Evolutionary conservation across 2,888 invertebrate species (phyloP), one percentile per base, ranked within the genome.

Genomic region (Stenurella melanura): DNA sequence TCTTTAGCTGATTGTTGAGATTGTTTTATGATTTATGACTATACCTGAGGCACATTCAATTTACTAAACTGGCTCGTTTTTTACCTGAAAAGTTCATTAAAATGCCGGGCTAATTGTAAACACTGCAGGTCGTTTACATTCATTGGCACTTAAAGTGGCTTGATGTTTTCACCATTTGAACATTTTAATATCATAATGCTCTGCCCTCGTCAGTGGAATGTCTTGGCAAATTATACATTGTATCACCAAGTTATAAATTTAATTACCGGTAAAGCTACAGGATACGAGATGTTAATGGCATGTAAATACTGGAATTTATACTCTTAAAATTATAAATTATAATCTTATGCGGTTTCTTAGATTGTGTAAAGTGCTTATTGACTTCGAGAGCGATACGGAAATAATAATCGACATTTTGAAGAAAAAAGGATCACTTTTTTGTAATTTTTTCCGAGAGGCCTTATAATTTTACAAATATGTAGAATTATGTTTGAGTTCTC

Each of bases 31-130:
- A 85, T 85, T 85, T 85, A 85, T 81, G 80, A 79, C 76, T 73
- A 64, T 64, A 78, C 85, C 84, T 67, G 75, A 75, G 84, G 85
- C 85, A 66, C 81, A 85, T 82, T 85, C 85, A 85, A 85, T 85
- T 82, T 85, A 84, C 83, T 78, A 83, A 84, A 83, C 83, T 82
- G 81, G 83, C 81, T 83, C 78, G 81, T 83, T 83, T 85, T 83
- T 84, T 85, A 84, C 83, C 83, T 84, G 85, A 78, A 83, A 83
- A 81, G 79, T 84, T 83, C 84, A 84, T 85, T 85, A 84, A 85
- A 83, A 85, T 85, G 81, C 84, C 84, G 80, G 80, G 79, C 83
- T 84, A 84, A 84, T 85, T 84, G 84, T 82, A 83, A 82, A 82
- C 80, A 81, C 80, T 76, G 80, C 79, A 78, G 80, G 81, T 81